Conservation (phyloP, 2,888 invertebrate species). For the Lumbricus terrestris region DNA sequence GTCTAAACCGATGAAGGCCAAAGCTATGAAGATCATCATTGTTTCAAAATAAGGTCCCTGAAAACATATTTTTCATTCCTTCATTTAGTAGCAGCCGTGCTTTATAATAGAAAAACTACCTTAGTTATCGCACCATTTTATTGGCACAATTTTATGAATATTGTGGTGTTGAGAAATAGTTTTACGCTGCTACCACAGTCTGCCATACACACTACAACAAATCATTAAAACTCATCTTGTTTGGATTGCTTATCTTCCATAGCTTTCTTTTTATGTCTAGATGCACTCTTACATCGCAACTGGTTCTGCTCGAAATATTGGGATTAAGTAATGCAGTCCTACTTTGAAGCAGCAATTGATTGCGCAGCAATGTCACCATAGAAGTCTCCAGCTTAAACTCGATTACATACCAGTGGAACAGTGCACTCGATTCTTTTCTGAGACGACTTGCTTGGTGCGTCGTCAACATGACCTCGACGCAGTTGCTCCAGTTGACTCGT, state of each 20-base stretch:
- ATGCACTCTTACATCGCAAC: neutral
- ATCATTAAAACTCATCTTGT: neutral
- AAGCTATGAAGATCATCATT: too few species aligned
- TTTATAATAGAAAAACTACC: neutral
- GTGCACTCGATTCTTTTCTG: neutral
- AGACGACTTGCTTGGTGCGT: neutral
- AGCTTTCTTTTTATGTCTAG: neutral
- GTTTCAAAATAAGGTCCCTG: neutral
- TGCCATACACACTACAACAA: neutral
- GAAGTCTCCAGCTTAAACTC: neutral
- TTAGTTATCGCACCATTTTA: neutral
- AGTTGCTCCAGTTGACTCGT: conserved; percentile 27
- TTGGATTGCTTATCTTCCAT: neutral
- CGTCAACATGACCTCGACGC: conserved; percentile 3
- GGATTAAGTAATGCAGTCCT: neutral
- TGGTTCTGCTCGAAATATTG: neutral
- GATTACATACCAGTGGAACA: neutral
- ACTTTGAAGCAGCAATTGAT: neutral
- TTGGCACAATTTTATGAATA: neutral
- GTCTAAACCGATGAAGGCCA: too few species aligned
- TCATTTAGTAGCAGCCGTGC: neutral
- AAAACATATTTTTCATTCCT: neutral
- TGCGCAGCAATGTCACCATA: neutral
- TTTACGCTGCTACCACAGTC: neutral
- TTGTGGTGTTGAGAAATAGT: neutral